Conservation (phyloP, 2,113 vertebrate species). For the Atractosteus spatula region DNA sequence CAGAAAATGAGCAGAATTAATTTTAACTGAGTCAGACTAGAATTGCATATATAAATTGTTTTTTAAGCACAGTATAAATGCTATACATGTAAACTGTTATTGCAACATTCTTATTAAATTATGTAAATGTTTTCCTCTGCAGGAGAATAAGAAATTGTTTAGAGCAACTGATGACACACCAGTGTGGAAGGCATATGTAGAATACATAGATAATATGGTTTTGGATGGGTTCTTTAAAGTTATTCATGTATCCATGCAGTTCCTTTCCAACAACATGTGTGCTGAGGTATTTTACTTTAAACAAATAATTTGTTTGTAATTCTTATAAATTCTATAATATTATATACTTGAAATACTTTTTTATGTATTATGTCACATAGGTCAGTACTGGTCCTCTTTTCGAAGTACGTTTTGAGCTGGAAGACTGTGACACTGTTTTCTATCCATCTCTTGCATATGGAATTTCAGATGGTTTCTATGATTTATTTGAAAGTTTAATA, state of each 20-base stretch:
- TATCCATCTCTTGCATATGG: slow-evolving; percentile 76
- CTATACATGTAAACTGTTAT: too few species aligned
- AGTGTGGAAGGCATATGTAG: slow-evolving; percentile 79
- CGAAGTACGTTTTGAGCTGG: slow-evolving; percentile 78
- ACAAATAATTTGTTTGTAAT: not conserved
- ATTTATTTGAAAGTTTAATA: slow-evolving; percentile 73
- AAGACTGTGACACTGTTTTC: slow-evolving; percentile 79
- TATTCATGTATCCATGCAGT: slow-evolving; percentile 79
- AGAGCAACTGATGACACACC: slow-evolving; percentile 66
- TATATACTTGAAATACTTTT: not conserved
- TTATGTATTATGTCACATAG: slow-evolving; percentile 61
- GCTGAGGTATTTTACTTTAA: slow-evolving; percentile 2
- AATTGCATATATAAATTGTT: too few species aligned
- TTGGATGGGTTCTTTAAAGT: slow-evolving; percentile 82
- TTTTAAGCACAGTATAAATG: too few species aligned
- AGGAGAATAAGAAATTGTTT: slow-evolving; percentile 82
- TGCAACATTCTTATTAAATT: too few species aligned
- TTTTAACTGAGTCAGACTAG: too few species aligned
- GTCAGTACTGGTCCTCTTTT: slow-evolving; percentile 71
- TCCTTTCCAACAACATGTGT: slow-evolving; percentile 89
- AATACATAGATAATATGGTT: slow-evolving; percentile 83
- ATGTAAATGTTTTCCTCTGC: too few species aligned
- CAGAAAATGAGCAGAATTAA: too few species aligned
- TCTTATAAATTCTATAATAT: not conserved
- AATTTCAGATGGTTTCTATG: slow-evolving; percentile 64